These are phyloP conservation scores for Iselma pallidipennis DNA, from an alignment of 2,888 invertebrate genomes.

Conservation along the genomic window DNA sequence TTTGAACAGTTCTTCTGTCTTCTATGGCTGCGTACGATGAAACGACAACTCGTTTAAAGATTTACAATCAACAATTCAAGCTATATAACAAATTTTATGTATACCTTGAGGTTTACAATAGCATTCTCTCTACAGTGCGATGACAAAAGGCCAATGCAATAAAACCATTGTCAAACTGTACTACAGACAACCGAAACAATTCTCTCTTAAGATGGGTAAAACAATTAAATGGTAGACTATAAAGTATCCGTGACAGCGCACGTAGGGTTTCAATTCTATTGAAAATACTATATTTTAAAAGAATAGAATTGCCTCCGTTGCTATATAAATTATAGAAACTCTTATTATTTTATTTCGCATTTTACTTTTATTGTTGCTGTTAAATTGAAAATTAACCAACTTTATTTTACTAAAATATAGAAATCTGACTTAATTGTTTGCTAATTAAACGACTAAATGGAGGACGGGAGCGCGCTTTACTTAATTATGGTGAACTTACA, in stretches of 20 bases:
- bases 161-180: slow-evolving; percentile 36
- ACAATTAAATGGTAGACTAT: slow-evolving; percentile 39
- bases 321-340: slow-evolving; percentile 20
- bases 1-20: not conserved
- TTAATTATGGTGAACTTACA: no score
- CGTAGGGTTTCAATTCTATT: slow-evolving; percentile 39
- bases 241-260: slow-evolving; percentile 42
- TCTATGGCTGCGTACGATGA: not conserved
- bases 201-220: slow-evolving; percentile 33
- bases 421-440: no score
- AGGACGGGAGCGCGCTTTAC: no score
- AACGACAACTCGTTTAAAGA: slow-evolving; percentile 3
- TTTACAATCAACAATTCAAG: slow-evolving; percentile 17
- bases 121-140: slow-evolving; percentile 20
- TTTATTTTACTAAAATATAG: no score
- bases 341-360: not conserved
- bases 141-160: slow-evolving; percentile 33
- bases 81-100: slow-evolving; percentile 25
- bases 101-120: slow-evolving; percentile 26
- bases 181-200: slow-evolving; percentile 34
- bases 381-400: no score
- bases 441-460: not conserved
- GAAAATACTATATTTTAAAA: slow-evolving; percentile 7
- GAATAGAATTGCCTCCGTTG: slow-evolving; percentile 31
- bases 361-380: not conserved